These are phyloP conservation scores for Rostratula benghalensis DNA, from an alignment of 2,113 vertebrate genomes.

Conservation along the genomic window DNA sequence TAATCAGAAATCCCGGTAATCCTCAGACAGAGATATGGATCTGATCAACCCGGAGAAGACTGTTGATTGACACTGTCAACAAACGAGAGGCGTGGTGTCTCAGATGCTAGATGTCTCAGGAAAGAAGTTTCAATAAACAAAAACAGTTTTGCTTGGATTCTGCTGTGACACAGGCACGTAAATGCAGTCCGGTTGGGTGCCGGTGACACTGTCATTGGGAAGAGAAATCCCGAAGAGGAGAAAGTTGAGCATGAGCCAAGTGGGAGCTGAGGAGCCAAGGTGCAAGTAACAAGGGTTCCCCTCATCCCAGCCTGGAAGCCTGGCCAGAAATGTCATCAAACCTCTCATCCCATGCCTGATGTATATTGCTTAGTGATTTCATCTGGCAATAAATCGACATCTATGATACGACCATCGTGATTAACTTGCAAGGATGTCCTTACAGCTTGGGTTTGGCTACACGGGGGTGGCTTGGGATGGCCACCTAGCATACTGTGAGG, in stretches of 20 bases:
- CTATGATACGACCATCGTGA: fast-evolving
- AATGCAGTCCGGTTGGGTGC: not conserved
- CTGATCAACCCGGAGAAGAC: not conserved
- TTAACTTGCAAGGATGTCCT: not conserved
- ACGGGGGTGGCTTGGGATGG: fast-evolving
- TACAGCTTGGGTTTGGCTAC: not conserved
- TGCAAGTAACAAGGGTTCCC: not conserved
- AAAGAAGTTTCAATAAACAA: constrained; percentile 20
- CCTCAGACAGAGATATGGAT: not conserved
- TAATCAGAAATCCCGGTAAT: not conserved
- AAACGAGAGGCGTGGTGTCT: not conserved
- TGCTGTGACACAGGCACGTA: not conserved
- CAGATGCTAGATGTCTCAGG: not conserved
- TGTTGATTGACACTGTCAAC: not conserved
- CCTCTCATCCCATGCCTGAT: fast-evolving
- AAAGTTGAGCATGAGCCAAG: not conserved
- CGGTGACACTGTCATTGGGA: not conserved
- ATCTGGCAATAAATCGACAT: not conserved
- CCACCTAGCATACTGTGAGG: not conserved
- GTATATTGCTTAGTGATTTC: not conserved
- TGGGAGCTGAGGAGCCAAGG: not conserved
- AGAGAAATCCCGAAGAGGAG: not conserved
- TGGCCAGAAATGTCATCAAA: not conserved
- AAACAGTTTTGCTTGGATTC: not conserved
- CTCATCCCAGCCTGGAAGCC: not conserved